Evolutionary conservation across 2,888 invertebrate genomes (phyloP), one percentile per base, ranked within the genome.

Genomic region (Nomada ferruginata): DNA sequence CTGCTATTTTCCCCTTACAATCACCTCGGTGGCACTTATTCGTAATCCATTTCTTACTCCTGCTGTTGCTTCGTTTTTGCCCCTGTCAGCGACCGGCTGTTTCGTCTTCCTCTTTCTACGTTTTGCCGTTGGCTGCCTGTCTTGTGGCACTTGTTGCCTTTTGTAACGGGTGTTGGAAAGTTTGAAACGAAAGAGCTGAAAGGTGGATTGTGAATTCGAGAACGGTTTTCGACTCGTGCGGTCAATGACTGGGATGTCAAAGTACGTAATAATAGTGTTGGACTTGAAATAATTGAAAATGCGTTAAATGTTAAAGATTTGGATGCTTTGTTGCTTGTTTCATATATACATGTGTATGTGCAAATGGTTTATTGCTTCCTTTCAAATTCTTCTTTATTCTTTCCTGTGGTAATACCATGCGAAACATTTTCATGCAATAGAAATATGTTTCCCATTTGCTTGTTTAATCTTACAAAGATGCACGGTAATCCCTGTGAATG

Each of bases 101-200:
- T 55, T 53, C 53, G 18, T 11, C 55, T 57, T 81, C 53, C 20
- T 36, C 47, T n/a, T 26, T 61, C 18, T 42, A 26, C 50, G 73
- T 69, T 63, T 66, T 59, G 44, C 55, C 20, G 29, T 59, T 64
- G 57, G 59, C 68, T 63, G 20, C n/a, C 60, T 50, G 20, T 44
- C 44, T 55, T 20, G 68, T 60, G 42, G 50, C 72, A 84, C 66
- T 80, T 81, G 74, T 82, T 80, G 76, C 63, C 61, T 29, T 55
- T 57, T 36, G 36, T 5, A 36, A 36, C 0, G 59, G 7, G 36
- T 11, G n/a, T 11, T 10, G 18, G 20, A 1, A 20, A 59, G 36
- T 13, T 59, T 20, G 52, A 15, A 57, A 64, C 2, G 10, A n/a
- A 42, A 23, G 15, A 20, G 18, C 1, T 5, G 36, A 7, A 36